These are phyloP conservation scores for Laticauda colubrina DNA, from an alignment of 2,113 vertebrate species.

Conservation along the genomic window DNA sequence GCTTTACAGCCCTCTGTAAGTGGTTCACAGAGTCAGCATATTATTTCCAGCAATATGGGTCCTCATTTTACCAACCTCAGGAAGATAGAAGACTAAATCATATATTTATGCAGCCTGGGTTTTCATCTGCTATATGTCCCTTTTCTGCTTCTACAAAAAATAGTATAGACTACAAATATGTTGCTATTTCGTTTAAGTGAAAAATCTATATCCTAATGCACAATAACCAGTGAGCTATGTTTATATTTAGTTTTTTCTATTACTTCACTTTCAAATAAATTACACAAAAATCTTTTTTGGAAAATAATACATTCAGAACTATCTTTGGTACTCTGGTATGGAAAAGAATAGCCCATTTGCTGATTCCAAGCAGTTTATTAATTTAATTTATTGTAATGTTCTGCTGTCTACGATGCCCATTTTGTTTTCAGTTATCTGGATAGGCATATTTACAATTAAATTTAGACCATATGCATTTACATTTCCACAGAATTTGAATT, in stretches of 20 bases:
- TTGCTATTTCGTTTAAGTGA: conserved; percentile 8
- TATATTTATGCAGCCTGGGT: neutral
- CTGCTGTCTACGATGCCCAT: neutral
- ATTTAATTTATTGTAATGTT: conserved; percentile 30
- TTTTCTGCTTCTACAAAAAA: neutral
- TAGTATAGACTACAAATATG: conserved; percentile 18
- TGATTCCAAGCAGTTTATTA: conserved; percentile 28
- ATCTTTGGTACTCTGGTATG: conserved; percentile 19
- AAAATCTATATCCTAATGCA: neutral
- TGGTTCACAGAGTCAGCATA: neutral
- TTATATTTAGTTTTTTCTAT: neutral
- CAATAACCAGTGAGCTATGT: neutral
- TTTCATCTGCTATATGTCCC: conserved; percentile 13
- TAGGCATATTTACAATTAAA: conserved; percentile 10
- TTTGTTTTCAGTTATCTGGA: conserved; percentile 21
- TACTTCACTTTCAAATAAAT: conserved; percentile 14
- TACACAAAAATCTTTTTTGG: conserved; percentile 11
- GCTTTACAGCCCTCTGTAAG: neutral
- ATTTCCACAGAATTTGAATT: neutral
- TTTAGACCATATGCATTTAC: conserved; percentile 29
- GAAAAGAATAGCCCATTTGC: conserved; percentile 20
- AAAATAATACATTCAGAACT: conserved; percentile 35
- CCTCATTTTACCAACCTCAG: neutral
- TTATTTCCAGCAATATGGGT: neutral
- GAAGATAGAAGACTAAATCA: neutral